Percentiles rank a stretch among this genome's conserved stretches.
Evolutionary conservation across 2,797 vertebrate species (phyloP).

Genomic region (Rhinichthys osculus): DNA sequence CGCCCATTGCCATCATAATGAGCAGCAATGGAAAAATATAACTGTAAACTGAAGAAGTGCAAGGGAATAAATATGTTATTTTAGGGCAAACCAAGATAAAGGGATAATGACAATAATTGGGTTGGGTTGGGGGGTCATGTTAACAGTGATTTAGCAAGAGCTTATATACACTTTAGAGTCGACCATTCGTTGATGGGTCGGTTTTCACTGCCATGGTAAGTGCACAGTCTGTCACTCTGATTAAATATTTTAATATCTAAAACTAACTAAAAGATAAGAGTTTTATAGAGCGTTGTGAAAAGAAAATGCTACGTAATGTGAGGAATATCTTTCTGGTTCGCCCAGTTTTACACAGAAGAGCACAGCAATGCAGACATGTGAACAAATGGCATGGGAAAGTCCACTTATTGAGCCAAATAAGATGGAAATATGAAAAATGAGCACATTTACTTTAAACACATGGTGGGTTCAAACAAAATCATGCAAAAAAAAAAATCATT

Average conservation of each 20-base stretch:
- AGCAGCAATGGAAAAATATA: background rate
- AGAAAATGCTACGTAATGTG: background rate
- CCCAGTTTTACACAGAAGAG: constrained; percentile 2
- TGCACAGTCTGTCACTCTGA: background rate
- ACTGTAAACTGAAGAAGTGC: background rate
- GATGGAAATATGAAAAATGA: background rate
- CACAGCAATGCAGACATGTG: background rate
- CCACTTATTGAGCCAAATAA: background rate
- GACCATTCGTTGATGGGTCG: background rate
- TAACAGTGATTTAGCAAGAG: background rate
- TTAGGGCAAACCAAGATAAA: background rate
- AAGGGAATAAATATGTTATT: constrained; percentile 29
- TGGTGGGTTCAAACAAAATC: background rate
- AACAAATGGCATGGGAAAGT: background rate
- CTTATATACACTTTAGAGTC: background rate
- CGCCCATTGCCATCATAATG: background rate
- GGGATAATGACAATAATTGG: background rate
- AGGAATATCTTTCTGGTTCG: background rate
- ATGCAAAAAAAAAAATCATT: background rate
- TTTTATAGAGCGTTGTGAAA: background rate
- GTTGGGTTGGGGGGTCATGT: background rate
- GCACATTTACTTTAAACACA: background rate
- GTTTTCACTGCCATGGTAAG: background rate
- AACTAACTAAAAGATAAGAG: background rate
- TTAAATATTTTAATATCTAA: background rate